Base-by-base conservation (phyloP, 2,797 vertebrate species). In the Naso thynnoides region DNA sequence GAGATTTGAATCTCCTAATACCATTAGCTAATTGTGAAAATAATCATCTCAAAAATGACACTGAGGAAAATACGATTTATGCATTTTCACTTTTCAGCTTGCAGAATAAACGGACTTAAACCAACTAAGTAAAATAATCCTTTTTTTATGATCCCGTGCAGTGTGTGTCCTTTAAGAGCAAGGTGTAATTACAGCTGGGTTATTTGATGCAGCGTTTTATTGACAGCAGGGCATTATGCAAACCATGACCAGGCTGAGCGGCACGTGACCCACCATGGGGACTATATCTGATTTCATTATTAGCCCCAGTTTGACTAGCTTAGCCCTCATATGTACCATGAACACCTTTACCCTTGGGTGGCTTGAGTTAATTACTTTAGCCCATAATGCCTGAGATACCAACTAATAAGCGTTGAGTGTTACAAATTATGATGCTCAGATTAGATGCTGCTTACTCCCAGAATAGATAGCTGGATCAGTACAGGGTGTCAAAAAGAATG, bases 281-380 rank as follows among this genome's bases (percentile, higher is more conserved):
- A 83, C 85, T 80, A 89, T 90, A 93, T 93, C 90, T 89, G 92
- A 94, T 95, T 94, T 93, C 90, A 92, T 95, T 92, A 94, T 93
- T 91, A 91, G 88, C 85, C 88, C 86, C 80, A 82, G 90, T 94
- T 92, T 88, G 92, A 92, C 88, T 86, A 84, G 89, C 89, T 90
- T 85, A 91, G 75, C 85, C 86, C 67, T 81, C 78, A 74, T 76
- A 85, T 91, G 90, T 88, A 89, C 84, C 89, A 85, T 89, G 82
- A 85, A 79, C 88, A 93, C 91, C 90, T 93, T 91, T 91, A 90
- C 86, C 88, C 89, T 76, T 88, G 88, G 91, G 89, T 92, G 77
- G 64, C 82, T 83, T 49, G 18, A 86, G 87, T 90, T 93, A 92
- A 92, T 92, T 90, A 91, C 84, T 84, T 85, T 76, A 86, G 81